These are phyloP conservation scores for Apus apus DNA, from an alignment of 2,113 vertebrate species.

Conservation along the genomic window DNA sequence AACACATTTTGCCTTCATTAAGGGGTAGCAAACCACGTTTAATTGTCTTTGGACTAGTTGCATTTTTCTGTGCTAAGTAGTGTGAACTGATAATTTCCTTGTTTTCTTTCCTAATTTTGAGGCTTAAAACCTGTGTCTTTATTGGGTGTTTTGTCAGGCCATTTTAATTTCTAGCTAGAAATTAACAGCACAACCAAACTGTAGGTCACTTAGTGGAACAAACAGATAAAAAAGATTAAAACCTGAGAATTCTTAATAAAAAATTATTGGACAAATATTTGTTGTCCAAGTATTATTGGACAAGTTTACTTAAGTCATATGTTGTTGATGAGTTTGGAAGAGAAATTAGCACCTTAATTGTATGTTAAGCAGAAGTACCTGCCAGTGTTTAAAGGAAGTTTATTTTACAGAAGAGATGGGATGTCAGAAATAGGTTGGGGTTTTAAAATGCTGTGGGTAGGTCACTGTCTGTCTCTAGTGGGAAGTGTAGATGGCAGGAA, in stretches of 20 bases:
- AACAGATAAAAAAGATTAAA: constrained; percentile 5
- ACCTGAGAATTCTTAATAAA: neutral
- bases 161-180: neutral
- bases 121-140: neutral
- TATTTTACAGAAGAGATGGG: neutral
- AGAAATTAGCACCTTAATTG: neutral
- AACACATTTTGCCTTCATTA: neutral
- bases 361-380: neutral
- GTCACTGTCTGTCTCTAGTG: neutral
- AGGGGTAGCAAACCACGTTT: neutral
- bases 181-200: neutral
- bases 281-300: neutral
- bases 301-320: neutral
- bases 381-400: neutral
- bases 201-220: neutral
- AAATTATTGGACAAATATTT: neutral
- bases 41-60: neutral
- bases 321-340: neutral
- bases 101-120: neutral
- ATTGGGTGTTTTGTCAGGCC: neutral
- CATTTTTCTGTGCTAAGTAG: neutral
- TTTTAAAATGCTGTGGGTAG: neutral
- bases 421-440: neutral
- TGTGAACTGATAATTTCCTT: neutral
- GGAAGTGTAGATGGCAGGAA: neutral